Evolutionary conservation across 2,888 invertebrate species (phyloP).

Genomic region (Aleiodes alternator): DNA sequence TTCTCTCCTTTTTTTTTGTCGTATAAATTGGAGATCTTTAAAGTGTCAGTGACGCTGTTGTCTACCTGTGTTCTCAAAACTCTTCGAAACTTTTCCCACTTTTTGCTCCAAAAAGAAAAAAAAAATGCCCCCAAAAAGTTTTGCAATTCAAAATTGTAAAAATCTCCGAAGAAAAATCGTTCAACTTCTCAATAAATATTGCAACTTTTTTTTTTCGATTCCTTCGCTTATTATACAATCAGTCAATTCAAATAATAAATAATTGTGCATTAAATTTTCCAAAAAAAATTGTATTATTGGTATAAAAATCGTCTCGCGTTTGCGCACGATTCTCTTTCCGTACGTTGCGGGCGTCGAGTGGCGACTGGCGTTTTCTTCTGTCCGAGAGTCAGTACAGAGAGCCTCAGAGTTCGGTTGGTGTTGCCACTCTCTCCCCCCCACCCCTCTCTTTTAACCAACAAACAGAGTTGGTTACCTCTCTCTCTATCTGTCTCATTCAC

Average conservation of each 20-base stretch:
- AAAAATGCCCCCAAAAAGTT: neutral
- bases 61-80: conserved; percentile 8
- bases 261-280: conserved; percentile 8
- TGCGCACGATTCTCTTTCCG: conserved; percentile 59
- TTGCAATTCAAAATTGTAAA: no score
- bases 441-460: conserved; percentile 58
- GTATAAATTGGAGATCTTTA: neutral
- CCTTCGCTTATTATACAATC: no score
- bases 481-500: conserved; percentile 49
- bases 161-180: neutral
- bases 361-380: conserved; percentile 65
- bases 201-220: no score
- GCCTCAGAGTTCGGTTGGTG: conserved; percentile 47
- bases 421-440: conserved; percentile 56
- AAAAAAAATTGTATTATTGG: conserved; percentile 23
- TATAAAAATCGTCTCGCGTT: conserved; percentile 42
- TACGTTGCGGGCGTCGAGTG: conserved; percentile 72
- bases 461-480: conserved; percentile 42
- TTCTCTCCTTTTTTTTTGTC: neutral
- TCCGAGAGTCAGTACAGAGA: conserved; percentile 47
- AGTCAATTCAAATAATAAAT: neutral
- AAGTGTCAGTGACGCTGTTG: conserved; percentile 12
- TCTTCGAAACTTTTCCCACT: conserved; percentile 1
- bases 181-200: neutral
- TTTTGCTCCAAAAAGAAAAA: conserved; percentile 1